Evolutionary conservation across 2,888 invertebrate species (phyloP).

Genomic region (Cotesia congregata): DNA sequence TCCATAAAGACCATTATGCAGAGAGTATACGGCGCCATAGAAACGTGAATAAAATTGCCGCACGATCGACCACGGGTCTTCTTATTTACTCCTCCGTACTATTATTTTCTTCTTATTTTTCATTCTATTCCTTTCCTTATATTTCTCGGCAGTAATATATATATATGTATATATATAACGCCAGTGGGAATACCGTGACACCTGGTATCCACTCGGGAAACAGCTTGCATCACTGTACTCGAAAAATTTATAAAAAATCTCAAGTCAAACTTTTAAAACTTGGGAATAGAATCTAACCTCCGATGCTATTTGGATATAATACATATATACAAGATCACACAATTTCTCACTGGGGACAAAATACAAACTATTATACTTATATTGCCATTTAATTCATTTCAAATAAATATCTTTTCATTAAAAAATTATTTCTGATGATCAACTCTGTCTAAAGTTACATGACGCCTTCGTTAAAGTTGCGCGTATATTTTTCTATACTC

Average conservation of each 20-base stretch:
- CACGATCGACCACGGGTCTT: slow-evolving; percentile 39
- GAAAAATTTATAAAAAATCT: slow-evolving; percentile 18
- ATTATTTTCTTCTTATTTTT: slow-evolving; percentile 10
- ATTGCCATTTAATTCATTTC: background rate
- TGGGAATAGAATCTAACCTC: background rate
- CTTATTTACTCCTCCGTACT: slow-evolving; percentile 16
- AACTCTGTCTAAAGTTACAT: background rate
- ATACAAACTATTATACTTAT: slow-evolving; percentile 12
- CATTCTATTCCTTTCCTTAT: slow-evolving; percentile 12
- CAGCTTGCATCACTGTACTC: slow-evolving; percentile 12
- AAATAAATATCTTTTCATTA: background rate
- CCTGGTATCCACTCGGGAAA: slow-evolving; percentile 23
- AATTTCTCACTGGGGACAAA: background rate
- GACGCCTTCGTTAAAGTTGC: no score
- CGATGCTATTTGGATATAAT: background rate
- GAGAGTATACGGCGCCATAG: slow-evolving; percentile 9
- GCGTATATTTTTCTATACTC: no score
- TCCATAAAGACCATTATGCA: slow-evolving; percentile 5
- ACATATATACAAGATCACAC: background rate
- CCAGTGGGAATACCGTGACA: slow-evolving; percentile 19
- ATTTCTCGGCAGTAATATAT: background rate
- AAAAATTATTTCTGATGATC: no score
- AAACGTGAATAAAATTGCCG: slow-evolving; percentile 40
- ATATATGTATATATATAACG: background rate
- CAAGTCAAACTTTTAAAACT: slow-evolving; percentile 29